Evolutionary conservation across 2,797 vertebrate species (phyloP), one percentile per base, ranked within the genome.

Genomic region (Cygnus olor): DNA sequence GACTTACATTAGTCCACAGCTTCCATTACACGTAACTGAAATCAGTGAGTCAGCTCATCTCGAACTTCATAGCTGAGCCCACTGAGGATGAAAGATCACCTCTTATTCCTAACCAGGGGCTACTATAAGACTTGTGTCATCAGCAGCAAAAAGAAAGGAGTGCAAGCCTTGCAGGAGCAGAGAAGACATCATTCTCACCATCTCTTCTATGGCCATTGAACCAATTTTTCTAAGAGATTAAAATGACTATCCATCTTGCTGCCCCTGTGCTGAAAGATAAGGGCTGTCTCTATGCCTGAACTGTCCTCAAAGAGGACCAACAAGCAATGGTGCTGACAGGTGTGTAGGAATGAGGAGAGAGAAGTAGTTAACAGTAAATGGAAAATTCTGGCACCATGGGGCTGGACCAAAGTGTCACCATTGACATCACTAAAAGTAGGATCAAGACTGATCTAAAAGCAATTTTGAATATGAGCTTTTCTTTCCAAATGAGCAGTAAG

Each of bases 401-500:
- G 2, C 81, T 15, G 20, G 69, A 21, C 0, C 6, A 90, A 93
- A 93, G 79, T 76, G 76, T 70, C 86, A 65, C 74, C 65, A 21
- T 1, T 83, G 90, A 80, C 88, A 95, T 85, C 90, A 80, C 86
- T 87, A 65, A 87, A 80, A 94, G 88, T 51, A 85, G 88, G 85
- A 83, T 71, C 85, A 71, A 85, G 79, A 54, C 76, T 40, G 74
- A 85, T 78, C 65, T 96, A 76, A 93, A 96, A 94, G 93, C 88
- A 94, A 95, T 95, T 96, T 89, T 25, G 79, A 82, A 82, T 89
- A 93, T 85, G 94, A 96, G 94, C 36, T 96, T 94, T 94, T 65
- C 83, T 74, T 88, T 93, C 88, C 93, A 96, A 93, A 94, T 40
- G 91, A 95, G 85, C 85, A 42, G 40, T 82, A 88, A 95, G 89